Conservation (phyloP, 2,888 invertebrate species). For the Habrosyne pyritoides region DNA sequence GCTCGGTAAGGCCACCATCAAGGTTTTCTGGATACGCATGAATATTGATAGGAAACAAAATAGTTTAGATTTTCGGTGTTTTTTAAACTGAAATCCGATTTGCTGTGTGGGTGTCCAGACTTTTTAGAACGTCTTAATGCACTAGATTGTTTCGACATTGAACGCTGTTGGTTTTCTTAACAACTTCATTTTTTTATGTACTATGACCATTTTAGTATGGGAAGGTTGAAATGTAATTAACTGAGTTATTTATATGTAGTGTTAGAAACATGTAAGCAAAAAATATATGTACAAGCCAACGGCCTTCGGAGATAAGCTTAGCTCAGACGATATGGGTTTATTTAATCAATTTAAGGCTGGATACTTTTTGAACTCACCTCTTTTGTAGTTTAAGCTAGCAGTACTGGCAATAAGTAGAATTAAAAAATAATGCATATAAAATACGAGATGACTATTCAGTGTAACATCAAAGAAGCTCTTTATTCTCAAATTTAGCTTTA, state of each 20-base stretch:
- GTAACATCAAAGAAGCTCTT: too few relatives aligned
- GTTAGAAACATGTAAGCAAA: not conserved
- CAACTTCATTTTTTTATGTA: conserved; percentile 30
- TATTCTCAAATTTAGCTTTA: not conserved
- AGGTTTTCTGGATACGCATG: conserved; percentile 67
- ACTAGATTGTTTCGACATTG: conserved; percentile 35
- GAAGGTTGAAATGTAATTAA: conserved; percentile 28
- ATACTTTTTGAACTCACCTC: too few relatives aligned
- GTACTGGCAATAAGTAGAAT: too few relatives aligned
- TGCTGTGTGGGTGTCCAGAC: conserved; percentile 57
- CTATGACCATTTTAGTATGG: conserved; percentile 32
- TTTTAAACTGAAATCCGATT: conserved; percentile 44
- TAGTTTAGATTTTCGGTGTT: conserved; percentile 59
- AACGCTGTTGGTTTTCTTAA: conserved; percentile 18
- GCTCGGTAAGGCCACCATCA: conserved; percentile 65
- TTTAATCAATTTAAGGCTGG: not conserved
- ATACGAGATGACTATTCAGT: too few relatives aligned
- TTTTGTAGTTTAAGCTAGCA: too few relatives aligned
- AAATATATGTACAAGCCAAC: not conserved
- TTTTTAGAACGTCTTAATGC: conserved; percentile 25
- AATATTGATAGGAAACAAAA: conserved; percentile 65
- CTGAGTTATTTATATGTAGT: conserved; percentile 22
- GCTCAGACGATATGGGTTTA: not conserved
- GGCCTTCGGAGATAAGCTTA: not conserved
- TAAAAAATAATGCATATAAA: too few relatives aligned